Evolutionary conservation across 1,140 invertebrate genomes (phyloP).

Genomic region (Melanaphis sacchari): DNA sequence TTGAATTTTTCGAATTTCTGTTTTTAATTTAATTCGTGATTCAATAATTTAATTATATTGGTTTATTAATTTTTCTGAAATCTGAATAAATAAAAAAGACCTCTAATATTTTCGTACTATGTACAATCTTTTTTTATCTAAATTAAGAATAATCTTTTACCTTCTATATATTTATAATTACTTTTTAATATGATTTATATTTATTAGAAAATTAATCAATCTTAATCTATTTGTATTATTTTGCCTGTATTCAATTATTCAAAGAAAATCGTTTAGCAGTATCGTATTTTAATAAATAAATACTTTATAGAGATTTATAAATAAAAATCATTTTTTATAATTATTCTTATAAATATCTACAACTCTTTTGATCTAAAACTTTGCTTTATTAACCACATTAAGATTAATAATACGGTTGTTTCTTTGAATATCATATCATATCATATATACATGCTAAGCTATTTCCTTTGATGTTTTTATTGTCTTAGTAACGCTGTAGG

Average conservation of each 20-base stretch:
- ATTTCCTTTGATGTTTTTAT: neutral
- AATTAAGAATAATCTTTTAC: too few relatives aligned
- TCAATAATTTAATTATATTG: too few relatives aligned
- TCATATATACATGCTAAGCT: neutral
- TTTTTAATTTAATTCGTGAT: too few relatives aligned
- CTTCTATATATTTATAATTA: too few relatives aligned
- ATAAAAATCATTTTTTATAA: neutral
- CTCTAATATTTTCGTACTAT: too few relatives aligned
- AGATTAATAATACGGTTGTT: neutral
- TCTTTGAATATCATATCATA: neutral
- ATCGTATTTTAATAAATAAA: neutral
- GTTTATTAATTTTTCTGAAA: too few relatives aligned
- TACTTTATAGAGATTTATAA: neutral
- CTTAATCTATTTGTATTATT: too few relatives aligned
- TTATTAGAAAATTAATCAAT: too few relatives aligned
- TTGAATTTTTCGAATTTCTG: too few relatives aligned
- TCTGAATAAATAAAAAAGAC: too few relatives aligned
- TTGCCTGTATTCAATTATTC: neutral
- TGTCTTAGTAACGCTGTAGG: neutral
- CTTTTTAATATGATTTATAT: too few relatives aligned
- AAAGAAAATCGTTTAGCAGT: neutral
- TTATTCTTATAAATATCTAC: neutral
- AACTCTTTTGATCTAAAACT: neutral
- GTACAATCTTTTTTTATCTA: too few relatives aligned
- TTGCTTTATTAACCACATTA: slow-evolving; percentile 1